Evolutionary conservation across 2,888 invertebrate species (phyloP), one percentile per base, ranked within the genome.

Genomic region (Bimastos eiseni): DNA sequence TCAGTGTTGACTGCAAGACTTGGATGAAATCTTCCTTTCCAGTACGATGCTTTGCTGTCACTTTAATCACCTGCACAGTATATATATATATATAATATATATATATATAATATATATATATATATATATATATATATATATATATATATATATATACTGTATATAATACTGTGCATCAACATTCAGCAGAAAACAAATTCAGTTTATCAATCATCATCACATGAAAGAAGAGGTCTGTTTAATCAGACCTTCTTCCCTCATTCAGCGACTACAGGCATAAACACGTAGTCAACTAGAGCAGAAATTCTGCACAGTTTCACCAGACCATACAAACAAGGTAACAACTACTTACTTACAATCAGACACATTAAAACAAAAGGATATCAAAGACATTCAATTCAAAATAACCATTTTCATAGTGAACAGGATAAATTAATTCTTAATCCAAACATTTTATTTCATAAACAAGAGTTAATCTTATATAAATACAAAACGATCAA

Each of bases 1-100:
- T 96, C 90, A 98, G 95, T 0, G 94, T 93, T 90, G 94, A 93
- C 86, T 95, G 93, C 55, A 96, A 93, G 70, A 94, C 93, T 0
- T 93, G 92, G 92, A 95, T 94, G 92, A 96, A 95, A 91, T 96
- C 95, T 37, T 94, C 94, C 17, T 93, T 91, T 13, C 95, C 95
- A 21, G 93, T 95, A 70, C 95, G 92, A 34, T 93, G 92, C 15
- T 93, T 93, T 1, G 94, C 95, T 90, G 93, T 94, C 13, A 95
- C 94, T 91, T 95, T 93, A 19, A 98, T 97, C 95, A 98, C 97
- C 90, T 97, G 95, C 4, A 37, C 17, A 41, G 5, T 3, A 70
- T n/a, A n/a, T n/a, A n/a, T n/a, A n/a, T n/a, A n/a, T n/a, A n/a
- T n/a, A n/a, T n/a, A n/a, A n/a, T n/a, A n/a, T n/a, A n/a, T n/a